A percentile compares a stretch with the other conserved stretches of the same genome.
These are phyloP conservation scores for Aspidiotus rigidus DNA, from an alignment of 2,888 invertebrate species.

Conservation along the genomic window DNA sequence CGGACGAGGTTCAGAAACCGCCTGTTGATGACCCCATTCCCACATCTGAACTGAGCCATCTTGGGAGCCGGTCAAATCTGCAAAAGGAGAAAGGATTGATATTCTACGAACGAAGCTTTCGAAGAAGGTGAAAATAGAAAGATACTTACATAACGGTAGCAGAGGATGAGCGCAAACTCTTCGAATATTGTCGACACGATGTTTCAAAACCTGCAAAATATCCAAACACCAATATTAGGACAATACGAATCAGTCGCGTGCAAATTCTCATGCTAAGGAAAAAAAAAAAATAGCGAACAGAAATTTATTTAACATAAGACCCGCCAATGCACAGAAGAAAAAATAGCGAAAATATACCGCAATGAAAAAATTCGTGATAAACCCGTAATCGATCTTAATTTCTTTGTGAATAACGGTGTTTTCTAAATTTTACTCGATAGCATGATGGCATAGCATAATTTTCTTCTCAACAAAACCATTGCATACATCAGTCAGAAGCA, in stretches of 20 bases:
- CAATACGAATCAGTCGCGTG: background rate
- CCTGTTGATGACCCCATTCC: slow-evolving; percentile 95
- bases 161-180: slow-evolving; percentile 93
- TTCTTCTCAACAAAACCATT: too few relatives aligned
- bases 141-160: slow-evolving; percentile 83
- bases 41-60: slow-evolving; percentile 93
- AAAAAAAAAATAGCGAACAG: background rate
- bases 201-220: slow-evolving; percentile 71
- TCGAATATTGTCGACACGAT: slow-evolving; percentile 87
- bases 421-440: too few relatives aligned
- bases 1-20: slow-evolving; percentile 82
- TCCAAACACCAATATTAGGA: slow-evolving; percentile 1
- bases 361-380: too few relatives aligned
- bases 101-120: background rate
- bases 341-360: too few relatives aligned
- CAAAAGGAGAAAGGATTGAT: slow-evolving; percentile 34
- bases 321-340: too few relatives aligned
- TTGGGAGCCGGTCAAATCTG: slow-evolving; percentile 86
- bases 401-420: too few relatives aligned
- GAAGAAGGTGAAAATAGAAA: background rate
- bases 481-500: too few relatives aligned
- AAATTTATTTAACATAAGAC: background rate
- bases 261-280: background rate
- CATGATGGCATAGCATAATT: too few relatives aligned
- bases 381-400: too few relatives aligned